phyloP scores from a whole-genome alignment of 2,113 vertebrate species.

The Siniperca chuatsi region DNA sequence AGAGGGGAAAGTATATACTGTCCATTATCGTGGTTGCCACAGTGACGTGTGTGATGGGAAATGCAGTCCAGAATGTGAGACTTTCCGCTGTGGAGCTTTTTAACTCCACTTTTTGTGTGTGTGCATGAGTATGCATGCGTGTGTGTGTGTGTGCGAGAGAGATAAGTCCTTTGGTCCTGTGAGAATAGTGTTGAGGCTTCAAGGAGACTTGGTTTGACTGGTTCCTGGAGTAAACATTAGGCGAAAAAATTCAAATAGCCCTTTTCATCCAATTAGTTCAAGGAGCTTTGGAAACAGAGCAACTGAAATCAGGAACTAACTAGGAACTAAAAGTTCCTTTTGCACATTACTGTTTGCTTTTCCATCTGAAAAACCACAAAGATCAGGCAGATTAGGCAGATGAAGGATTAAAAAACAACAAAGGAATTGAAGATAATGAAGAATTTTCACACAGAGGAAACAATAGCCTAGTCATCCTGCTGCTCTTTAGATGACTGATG shows the following conservation, averaged over 20 bases:
- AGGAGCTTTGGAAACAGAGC: not conserved
- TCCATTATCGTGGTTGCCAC: slow-evolving; percentile 16
- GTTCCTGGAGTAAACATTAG: not conserved
- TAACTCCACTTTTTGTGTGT: slow-evolving; percentile 16
- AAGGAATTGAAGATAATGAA: not conserved
- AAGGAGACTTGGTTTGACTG: slow-evolving; percentile 1
- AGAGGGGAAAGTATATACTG: not conserved
- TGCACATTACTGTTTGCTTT: not conserved
- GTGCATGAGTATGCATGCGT: not conserved
- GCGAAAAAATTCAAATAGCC: not conserved
- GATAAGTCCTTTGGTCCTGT: not conserved
- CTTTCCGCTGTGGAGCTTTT: not conserved
- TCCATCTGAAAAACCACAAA: not conserved
- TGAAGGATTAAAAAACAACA: not conserved
- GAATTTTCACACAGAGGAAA: not conserved
- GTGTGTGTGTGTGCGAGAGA: not conserved
- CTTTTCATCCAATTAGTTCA: not conserved
- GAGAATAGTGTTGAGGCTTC: not conserved
- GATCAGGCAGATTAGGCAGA: too few species aligned
- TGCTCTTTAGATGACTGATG: not conserved
- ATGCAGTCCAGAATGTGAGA: slow-evolving; percentile 12
- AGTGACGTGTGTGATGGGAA: slow-evolving; percentile 25
- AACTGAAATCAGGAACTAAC: not conserved
- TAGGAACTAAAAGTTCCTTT: not conserved
- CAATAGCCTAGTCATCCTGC: not conserved